Evolutionary conservation across 2,797 vertebrate genomes (phyloP), one percentile per base, ranked within the genome.

Genomic region (Melanotaenia nigrans): DNA sequence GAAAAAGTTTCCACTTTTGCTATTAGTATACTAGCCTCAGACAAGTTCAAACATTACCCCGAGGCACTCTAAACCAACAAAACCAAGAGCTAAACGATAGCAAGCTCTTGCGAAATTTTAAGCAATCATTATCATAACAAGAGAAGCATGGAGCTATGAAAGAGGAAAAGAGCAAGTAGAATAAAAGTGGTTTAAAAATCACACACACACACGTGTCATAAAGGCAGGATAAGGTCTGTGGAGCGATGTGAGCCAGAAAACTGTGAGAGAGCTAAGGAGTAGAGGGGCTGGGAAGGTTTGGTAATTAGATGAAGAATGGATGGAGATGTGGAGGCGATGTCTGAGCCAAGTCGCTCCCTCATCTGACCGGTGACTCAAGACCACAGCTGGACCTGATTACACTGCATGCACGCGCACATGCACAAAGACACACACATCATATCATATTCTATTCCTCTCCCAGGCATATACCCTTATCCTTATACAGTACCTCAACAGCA

Each of bases 301-400:
- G 82, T 86, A 88, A 92, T 92, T 89, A 90, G 73, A 91, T 85
- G 86, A 93, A 88, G 87, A 91, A 90, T 89, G 83, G 78, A 91
- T 77, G 65, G 85, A 82, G 87, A 92, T 81, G 78, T 80, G 83
- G 85, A 60, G 78, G 77, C 13, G 42, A 78, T 55, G 71, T 83
- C 72, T 33, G 85, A 86, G 91, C 90, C 84, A 92, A 90, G 79
- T 82, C 28, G 33, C 75, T 91, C 86, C 84, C 87, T 91, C 81
- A 78, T 93, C 87, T 93, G 92, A 92, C 92, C 87, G 78, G 83
- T 86, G 91, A 92, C 91, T 92, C 89, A 88, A 93, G 83, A 93
- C 87, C 89, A 91, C 94, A 95, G 92, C 93, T 94, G 94, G 92
- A 85, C 81, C 81, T n/a, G 64, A 94, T 95, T 94, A 94, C 56